Percentiles rank a stretch among this genome's conserved stretches.
Evolutionary conservation across 2,113 vertebrate genomes (phyloP).

Genomic region (Rhombomys opimus): DNA sequence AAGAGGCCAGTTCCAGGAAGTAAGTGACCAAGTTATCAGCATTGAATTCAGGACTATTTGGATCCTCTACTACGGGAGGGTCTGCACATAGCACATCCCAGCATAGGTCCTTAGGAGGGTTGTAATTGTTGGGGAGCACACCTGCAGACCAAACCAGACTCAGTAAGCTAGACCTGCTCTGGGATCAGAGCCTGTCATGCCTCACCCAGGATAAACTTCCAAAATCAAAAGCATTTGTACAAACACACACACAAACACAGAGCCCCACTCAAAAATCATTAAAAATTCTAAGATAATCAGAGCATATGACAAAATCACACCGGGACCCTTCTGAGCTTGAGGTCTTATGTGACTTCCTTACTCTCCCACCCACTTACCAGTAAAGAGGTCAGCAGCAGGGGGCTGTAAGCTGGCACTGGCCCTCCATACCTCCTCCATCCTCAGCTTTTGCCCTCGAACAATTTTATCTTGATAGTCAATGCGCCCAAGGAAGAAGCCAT

Average conservation of each 20-base stretch:
- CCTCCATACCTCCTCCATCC: conserved; percentile 94
- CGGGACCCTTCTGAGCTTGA: neutral
- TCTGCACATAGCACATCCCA: conserved; percentile 93
- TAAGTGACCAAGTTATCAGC: conserved; percentile 86
- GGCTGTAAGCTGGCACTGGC: conserved; percentile 88
- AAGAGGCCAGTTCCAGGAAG: conserved; percentile 85
- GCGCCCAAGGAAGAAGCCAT: conserved; percentile 94
- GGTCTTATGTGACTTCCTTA: neutral
- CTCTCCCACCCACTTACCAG: conserved; percentile 83
- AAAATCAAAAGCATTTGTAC: neutral
- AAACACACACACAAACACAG: neutral
- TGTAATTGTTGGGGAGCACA: conserved; percentile 93
- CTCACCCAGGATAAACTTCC: neutral
- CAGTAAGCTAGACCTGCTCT: neutral
- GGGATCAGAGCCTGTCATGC: neutral
- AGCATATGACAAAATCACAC: neutral
- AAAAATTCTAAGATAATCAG: neutral
- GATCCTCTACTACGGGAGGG: conserved; percentile 91
- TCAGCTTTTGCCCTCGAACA: conserved; percentile 71
- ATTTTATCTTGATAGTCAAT: conserved; percentile 93
- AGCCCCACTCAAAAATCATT: neutral
- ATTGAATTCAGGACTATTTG: conserved; percentile 91
- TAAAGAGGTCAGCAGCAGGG: conserved; percentile 92
- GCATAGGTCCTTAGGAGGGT: conserved; percentile 91
- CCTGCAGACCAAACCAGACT: conserved; percentile 83